Evolutionary conservation across 2,797 vertebrate genomes (phyloP), one percentile per base, ranked within the genome.

Genomic region (Centroberyx gerrardi): DNA sequence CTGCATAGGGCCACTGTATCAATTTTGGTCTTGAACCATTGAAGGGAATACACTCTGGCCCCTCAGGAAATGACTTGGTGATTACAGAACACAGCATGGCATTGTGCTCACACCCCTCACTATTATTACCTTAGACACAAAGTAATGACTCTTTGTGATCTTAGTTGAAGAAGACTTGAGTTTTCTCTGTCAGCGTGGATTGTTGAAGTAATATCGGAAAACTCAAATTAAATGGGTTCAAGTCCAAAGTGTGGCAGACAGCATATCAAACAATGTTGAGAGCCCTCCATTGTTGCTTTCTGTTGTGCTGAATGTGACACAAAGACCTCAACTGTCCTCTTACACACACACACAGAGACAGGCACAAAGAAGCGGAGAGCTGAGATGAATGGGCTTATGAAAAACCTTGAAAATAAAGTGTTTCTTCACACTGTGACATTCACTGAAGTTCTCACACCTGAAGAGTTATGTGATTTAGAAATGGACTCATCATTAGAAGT

Each of bases 71-170:
- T 73, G 12, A 12, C 42, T 44, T 44, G 3, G 13, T 14, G 13
- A 44, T 44, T 14, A 44, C 12, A 15, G 42, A 12, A 44, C 66
- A 84, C 72, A 68, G 54, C 44, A 3, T 10, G 29, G 62, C 81
- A 88, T 90, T 92, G 83, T 93, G 61, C 46, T 28, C 15, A 44
- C 42, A 28, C 18, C 27, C 8, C 27, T 65, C 28, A 4, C 62
- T 73, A 49, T 60, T 59, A 52, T 70, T 53, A 63, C 29, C 62
- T 48, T 51, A 15, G 54, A 13, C 56, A 61, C 55, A 15, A 60
- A 62, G 40, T 13, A 31, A 66, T 68, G 53, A 60, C 28, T 40
- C 4, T 2, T 4, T n/a, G 8, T 10, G 12, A 2, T 8, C 12
- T 6, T 9, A 12, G n/a, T n/a, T 38, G 7, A 40, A 38, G 17